phyloP scores from a whole-genome alignment of 2,888 invertebrate species.

The Caenorhabditis angaria region DNA sequence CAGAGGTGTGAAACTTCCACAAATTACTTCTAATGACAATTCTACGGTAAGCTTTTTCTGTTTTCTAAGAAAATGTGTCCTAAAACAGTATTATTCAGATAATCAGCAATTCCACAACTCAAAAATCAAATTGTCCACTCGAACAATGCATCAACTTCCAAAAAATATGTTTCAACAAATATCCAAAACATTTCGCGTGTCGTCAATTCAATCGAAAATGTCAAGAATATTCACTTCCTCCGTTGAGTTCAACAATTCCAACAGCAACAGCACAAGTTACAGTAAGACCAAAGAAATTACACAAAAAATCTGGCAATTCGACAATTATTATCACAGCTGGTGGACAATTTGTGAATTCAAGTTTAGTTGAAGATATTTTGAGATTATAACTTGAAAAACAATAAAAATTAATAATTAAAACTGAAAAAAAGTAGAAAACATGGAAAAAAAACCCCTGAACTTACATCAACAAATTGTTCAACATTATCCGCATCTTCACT shows the following conservation, averaged over 20 bases:
- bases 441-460: slow-evolving; percentile 21
- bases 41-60: background rate
- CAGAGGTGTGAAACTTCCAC: slow-evolving; percentile 10
- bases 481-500: slow-evolving; percentile 71
- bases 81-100: background rate
- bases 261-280: slow-evolving; percentile 12
- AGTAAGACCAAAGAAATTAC: slow-evolving; percentile 19
- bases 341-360: slow-evolving; percentile 37
- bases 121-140: slow-evolving; percentile 11
- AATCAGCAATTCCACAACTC: background rate
- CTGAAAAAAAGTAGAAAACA: slow-evolving; percentile 7
- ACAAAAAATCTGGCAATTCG: slow-evolving; percentile 12
- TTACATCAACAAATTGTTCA: slow-evolving; percentile 69
- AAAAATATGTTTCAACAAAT: slow-evolving; percentile 38
- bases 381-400: slow-evolving; percentile 8
- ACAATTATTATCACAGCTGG: background rate
- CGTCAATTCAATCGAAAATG: slow-evolving; percentile 40
- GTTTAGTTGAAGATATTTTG: slow-evolving; percentile 26
- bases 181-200: slow-evolving; percentile 41
- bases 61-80: background rate
- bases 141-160: slow-evolving; percentile 41
- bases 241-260: slow-evolving; percentile 2
- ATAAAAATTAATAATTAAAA: slow-evolving; percentile 10
- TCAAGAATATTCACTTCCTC: slow-evolving; percentile 22
- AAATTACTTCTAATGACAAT: background rate